Conservation (phyloP, 1,140 invertebrate species). For the Anagrus nilaparvatae region DNA sequence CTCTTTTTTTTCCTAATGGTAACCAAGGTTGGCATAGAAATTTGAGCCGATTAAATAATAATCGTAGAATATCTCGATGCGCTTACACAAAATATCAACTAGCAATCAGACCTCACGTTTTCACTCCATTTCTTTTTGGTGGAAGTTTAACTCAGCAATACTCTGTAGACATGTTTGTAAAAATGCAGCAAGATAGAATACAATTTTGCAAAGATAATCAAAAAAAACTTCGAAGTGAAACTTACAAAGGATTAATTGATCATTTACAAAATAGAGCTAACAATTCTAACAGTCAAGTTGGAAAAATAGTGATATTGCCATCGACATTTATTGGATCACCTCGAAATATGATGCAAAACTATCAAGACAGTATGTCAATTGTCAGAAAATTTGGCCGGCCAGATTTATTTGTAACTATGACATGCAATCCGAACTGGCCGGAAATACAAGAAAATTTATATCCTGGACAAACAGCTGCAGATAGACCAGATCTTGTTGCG, state of each 20-base stretch:
- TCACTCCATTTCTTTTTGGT: neutral
- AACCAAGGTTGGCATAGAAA: conserved; percentile 9
- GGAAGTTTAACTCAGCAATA: conserved; percentile 6
- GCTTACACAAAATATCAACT: conserved; percentile 7
- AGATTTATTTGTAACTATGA: conserved; percentile 25
- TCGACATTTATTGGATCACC: conserved; percentile 31
- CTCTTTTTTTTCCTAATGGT: conserved; percentile 11
- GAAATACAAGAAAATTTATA: conserved; percentile 25
- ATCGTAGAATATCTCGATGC: conserved; percentile 2
- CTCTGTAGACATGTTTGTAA: conserved; percentile 1
- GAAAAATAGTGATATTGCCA: conserved; percentile 24
- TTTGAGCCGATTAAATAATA: conserved; percentile 1
- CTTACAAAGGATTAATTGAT: conserved; percentile 13
- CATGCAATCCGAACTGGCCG: conserved; percentile 37
- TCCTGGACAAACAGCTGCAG: conserved; percentile 20
- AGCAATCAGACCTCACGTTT: conserved; percentile 2
- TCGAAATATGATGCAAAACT: conserved; percentile 32
- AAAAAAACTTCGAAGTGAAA: conserved; percentile 6
- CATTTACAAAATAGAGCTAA: conserved; percentile 9
- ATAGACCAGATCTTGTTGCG: conserved; percentile 22
- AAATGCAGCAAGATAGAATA: conserved; percentile 5
- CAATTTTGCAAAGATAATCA: no score
- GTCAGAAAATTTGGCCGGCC: conserved; percentile 30
- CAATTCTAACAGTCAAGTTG: conserved; percentile 10
- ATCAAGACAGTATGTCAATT: conserved; percentile 39